A percentile compares a stretch with the other conserved stretches of the same genome.
Evolutionary conservation across 2,797 vertebrate genomes (phyloP).

Genomic region (Potorous gilbertii): DNA sequence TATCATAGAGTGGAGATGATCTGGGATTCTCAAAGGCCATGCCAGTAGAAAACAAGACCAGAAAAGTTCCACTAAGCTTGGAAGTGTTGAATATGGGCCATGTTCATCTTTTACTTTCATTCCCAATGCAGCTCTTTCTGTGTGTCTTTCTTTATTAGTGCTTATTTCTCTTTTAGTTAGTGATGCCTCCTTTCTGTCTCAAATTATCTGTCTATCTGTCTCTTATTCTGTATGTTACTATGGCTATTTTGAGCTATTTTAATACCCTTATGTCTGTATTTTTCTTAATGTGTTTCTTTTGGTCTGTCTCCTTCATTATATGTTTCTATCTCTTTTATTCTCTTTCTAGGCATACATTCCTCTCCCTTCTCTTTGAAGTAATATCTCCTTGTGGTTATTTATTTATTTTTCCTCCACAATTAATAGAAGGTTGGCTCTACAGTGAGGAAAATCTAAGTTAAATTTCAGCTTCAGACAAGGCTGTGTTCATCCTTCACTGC

Average conservation of each 20-base stretch:
- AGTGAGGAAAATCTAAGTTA: not conserved
- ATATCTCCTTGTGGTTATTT: not conserved
- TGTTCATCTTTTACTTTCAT: not conserved
- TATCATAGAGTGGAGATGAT: not conserved
- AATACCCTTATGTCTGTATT: not conserved
- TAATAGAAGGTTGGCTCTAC: not conserved
- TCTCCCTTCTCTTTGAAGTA: not conserved
- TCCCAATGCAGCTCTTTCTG: not conserved
- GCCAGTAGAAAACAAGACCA: not conserved
- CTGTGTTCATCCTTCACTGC: no score
- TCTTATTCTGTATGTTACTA: not conserved
- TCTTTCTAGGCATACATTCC: not conserved
- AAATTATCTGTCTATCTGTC: not conserved
- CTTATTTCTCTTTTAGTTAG: not conserved
- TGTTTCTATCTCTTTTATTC: not conserved
- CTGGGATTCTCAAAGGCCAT: not conserved
- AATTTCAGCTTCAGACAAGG: not conserved
- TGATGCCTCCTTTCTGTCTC: not conserved
- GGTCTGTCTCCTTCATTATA: not conserved
- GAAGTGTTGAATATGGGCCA: not conserved
- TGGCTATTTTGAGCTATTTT: not conserved
- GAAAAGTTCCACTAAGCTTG: not conserved
- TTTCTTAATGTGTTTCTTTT: not conserved
- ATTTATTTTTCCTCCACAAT: not conserved
- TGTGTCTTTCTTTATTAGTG: not conserved